phyloP scores from a whole-genome alignment of 2,113 vertebrate genomes.

The Menura novaehollandiae region DNA sequence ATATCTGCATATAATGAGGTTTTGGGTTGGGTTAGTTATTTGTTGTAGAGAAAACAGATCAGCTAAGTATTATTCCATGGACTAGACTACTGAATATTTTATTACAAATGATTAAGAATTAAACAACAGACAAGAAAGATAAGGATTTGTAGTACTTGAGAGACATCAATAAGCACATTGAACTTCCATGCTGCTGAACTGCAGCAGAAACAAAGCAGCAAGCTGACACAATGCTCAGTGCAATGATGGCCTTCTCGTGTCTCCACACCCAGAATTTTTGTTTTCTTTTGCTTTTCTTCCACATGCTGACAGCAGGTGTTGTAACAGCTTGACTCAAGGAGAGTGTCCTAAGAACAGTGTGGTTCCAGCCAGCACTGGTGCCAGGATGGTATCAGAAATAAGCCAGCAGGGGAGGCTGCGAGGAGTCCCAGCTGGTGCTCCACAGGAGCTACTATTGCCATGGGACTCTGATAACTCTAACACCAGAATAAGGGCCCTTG shows the following conservation, averaged over 20 bases:
- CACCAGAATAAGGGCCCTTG: not conserved
- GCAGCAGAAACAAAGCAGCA: not conserved
- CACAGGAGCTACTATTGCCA: not conserved
- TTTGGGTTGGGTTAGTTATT: not conserved
- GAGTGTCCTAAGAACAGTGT: not conserved
- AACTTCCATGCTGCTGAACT: not conserved
- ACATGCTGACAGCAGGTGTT: slow-evolving; percentile 19
- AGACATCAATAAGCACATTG: not conserved
- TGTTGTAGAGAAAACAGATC: not conserved
- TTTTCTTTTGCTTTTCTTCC: not conserved
- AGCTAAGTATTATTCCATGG: not conserved
- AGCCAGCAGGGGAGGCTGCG: not conserved
- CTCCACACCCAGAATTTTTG: not conserved
- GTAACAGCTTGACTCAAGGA: slow-evolving; percentile 25
- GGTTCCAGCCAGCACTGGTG: not conserved
- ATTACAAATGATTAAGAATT: not conserved
- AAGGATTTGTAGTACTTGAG: not conserved
- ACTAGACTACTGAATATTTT: not conserved
- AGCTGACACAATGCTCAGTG: not conserved
- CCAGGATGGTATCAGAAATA: not conserved
- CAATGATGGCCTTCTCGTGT: not conserved
- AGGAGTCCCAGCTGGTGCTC: slow-evolving; percentile 1
- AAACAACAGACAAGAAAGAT: not conserved
- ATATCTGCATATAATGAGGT: not conserved
- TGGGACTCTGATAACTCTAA: not conserved